Percentiles rank a stretch among this genome's conserved stretches.
These are phyloP conservation scores for Coturnix japonica DNA, from an alignment of 2,113 vertebrate genomes.

Conservation along the genomic window DNA sequence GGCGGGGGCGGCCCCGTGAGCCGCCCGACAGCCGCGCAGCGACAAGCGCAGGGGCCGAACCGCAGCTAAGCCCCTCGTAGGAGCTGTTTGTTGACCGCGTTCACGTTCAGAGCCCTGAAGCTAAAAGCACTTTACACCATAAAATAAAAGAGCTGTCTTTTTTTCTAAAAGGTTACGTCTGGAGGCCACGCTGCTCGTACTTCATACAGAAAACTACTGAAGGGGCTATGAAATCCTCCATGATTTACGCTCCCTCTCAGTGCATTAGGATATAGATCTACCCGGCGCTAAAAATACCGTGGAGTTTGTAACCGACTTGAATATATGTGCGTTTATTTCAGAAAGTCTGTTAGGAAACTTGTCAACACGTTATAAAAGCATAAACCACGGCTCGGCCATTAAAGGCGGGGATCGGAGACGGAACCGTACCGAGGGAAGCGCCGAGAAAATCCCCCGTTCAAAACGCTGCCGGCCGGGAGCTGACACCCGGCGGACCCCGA, in stretches of 20 bases:
- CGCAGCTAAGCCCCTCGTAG: constrained; percentile 59
- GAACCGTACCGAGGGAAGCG: constrained; percentile 74
- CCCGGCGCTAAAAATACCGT: constrained; percentile 79
- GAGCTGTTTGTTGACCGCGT: constrained; percentile 85
- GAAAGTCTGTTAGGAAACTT: constrained; percentile 84
- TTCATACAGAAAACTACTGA: constrained; percentile 88
- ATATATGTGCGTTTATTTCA: constrained; percentile 85
- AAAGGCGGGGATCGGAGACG: constrained; percentile 77
- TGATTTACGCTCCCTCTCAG: constrained; percentile 83
- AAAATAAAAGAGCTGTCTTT: constrained; percentile 88
- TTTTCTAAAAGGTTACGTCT: constrained; percentile 87
- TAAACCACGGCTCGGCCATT: constrained; percentile 80
- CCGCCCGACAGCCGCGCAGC: not conserved
- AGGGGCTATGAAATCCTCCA: constrained; percentile 84
- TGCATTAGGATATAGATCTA: constrained; percentile 84
- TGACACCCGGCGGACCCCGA: constrained; percentile 65
- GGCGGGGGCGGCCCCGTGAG: constrained; percentile 30
- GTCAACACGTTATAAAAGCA: constrained; percentile 83
- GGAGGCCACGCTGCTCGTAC: constrained; percentile 85
- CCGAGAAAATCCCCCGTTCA: constrained; percentile 57
- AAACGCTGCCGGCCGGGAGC: not conserved
- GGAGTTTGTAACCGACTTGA: constrained; percentile 79
- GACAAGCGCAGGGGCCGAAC: constrained; percentile 17
- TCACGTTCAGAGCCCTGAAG: constrained; percentile 84
- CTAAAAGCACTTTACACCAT: constrained; percentile 88